These are phyloP conservation scores for Hololepta plana DNA, from an alignment of 2,888 invertebrate species.

Conservation along the genomic window DNA sequence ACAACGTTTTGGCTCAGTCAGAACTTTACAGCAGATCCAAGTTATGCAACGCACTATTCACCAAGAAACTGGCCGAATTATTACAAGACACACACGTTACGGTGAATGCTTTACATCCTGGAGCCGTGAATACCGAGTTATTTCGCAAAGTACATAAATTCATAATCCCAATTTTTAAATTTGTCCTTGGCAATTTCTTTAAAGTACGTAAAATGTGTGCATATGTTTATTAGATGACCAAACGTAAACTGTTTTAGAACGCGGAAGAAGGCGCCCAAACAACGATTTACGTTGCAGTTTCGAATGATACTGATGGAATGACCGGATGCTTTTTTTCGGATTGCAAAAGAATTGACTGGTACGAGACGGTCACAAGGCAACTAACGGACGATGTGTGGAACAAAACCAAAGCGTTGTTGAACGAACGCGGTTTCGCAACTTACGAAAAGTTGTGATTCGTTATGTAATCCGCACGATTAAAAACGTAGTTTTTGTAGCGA, in stretches of 20 bases:
- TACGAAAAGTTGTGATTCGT: too few relatives aligned
- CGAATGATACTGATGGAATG: conserved; percentile 49
- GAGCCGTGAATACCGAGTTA: conserved; percentile 18
- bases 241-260: too few relatives aligned
- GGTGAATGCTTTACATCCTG: conserved; percentile 22
- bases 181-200: too few relatives aligned
- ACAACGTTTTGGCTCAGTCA: neutral
- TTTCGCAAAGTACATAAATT: conserved; percentile 12
- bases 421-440: too few relatives aligned
- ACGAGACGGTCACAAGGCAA: conserved; percentile 9
- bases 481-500: too few relatives aligned
- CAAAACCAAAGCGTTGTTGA: conserved; percentile 53
- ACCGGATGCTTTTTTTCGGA: conserved; percentile 67
- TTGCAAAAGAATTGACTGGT: conserved; percentile 30
- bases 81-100: conserved; percentile 18
- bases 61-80: conserved; percentile 20
- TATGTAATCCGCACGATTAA: too few relatives aligned
- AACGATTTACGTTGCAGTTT: conserved; percentile 52
- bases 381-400: conserved; percentile 70
- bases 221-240: too few relatives aligned
- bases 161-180: conserved; percentile 6
- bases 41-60: conserved; percentile 20
- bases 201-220: too few relatives aligned
- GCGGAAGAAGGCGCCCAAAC: conserved; percentile 68
- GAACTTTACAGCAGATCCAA: conserved; percentile 22